These are phyloP conservation scores for Halocaridina rubra DNA, from an alignment of 2,888 invertebrate genomes.

Conservation along the genomic window DNA sequence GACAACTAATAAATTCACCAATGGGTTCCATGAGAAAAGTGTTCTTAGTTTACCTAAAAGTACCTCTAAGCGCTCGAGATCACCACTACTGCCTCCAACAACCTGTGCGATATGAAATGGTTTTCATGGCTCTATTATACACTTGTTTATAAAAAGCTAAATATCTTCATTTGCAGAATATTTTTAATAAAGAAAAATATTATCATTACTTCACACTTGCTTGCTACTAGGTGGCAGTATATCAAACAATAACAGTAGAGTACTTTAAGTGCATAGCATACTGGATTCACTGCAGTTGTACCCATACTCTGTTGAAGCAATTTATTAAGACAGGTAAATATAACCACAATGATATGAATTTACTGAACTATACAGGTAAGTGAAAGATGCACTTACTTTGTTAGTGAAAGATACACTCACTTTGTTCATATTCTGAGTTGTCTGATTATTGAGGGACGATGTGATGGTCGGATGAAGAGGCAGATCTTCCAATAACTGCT, in stretches of 20 bases:
- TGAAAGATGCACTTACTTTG: not conserved
- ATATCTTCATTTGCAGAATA: not conserved
- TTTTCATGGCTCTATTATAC: not conserved
- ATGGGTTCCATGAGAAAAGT: conserved; percentile 44
- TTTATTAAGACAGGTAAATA: too few species aligned
- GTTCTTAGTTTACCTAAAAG: conserved; percentile 34
- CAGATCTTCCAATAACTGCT: conserved; percentile 20
- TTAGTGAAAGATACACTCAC: not conserved
- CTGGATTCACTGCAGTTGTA: too few species aligned
- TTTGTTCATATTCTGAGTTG: conserved; percentile 49
- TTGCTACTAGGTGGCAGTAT: not conserved
- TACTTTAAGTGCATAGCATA: too few species aligned
- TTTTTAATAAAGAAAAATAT: not conserved
- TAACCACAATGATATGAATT: too few species aligned
- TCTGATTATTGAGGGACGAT: conserved; percentile 18
- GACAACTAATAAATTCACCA: conserved; percentile 11
- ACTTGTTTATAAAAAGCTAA: not conserved
- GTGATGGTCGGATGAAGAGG: conserved; percentile 46
- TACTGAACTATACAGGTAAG: not conserved
- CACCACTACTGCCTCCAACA: conserved; percentile 21
- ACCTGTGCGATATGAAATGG: not conserved
- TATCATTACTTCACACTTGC: not conserved
- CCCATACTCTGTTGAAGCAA: too few species aligned
- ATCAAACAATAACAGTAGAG: too few species aligned
- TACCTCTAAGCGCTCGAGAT: conserved; percentile 42